Conservation (phyloP, 2,113 vertebrate genomes). For the Corydoras maculifer region DNA sequence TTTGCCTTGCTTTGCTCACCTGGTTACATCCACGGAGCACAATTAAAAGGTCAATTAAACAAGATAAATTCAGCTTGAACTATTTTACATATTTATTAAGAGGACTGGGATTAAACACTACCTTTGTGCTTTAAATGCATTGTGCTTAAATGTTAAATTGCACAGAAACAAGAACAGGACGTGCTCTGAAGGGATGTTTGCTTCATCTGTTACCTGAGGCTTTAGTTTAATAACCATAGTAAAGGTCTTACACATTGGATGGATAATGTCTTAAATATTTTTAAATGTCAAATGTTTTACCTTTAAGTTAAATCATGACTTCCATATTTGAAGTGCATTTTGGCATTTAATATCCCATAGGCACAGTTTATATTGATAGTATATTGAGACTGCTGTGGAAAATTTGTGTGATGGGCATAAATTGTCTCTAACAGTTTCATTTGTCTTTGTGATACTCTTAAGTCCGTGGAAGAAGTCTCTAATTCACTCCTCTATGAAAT, state of each 20-base stretch:
- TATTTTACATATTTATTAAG: slow-evolving; percentile 24
- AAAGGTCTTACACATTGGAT: slow-evolving; percentile 26
- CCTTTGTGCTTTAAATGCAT: not conserved
- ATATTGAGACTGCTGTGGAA: slow-evolving; percentile 17
- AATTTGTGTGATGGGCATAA: slow-evolving; percentile 18
- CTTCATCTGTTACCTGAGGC: slow-evolving; percentile 13
- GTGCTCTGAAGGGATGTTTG: not conserved
- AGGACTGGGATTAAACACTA: not conserved
- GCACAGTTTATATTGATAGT: slow-evolving; percentile 31
- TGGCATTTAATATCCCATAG: slow-evolving; percentile 11
- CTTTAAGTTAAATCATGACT: slow-evolving; percentile 17
- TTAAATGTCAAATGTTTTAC: slow-evolving; percentile 33
- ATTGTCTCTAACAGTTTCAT: slow-evolving; percentile 11
- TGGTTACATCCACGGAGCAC: slow-evolving; percentile 36
- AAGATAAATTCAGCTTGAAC: slow-evolving; percentile 1
- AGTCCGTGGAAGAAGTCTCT: slow-evolving; percentile 3
- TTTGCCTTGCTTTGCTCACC: slow-evolving; percentile 17
- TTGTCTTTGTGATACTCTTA: slow-evolving; percentile 16
- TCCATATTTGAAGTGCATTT: slow-evolving; percentile 15
- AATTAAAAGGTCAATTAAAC: slow-evolving; percentile 19
- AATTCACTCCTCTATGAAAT: slow-evolving; percentile 16
- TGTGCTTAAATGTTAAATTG: slow-evolving; percentile 1
- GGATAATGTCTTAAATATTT: slow-evolving; percentile 19
- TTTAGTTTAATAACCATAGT: slow-evolving; percentile 20
- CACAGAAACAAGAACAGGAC: not conserved